Evolutionary conservation across 2,113 vertebrate species (phyloP).

Genomic region (Ochotona princeps): DNA sequence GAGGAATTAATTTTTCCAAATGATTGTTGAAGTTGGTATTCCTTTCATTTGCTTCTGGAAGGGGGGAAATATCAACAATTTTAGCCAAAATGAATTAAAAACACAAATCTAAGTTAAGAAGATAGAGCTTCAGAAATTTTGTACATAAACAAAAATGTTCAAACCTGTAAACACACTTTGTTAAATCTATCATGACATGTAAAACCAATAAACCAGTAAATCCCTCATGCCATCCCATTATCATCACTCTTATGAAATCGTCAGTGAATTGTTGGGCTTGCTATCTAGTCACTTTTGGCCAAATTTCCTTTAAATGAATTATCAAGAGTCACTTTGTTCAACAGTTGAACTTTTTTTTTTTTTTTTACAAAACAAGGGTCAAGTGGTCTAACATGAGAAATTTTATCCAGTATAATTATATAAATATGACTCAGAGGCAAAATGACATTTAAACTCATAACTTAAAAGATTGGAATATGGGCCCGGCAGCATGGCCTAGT

Average conservation of each 20-base stretch:
- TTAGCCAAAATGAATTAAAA: constrained; percentile 4
- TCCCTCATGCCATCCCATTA: not conserved
- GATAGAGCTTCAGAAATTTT: not conserved
- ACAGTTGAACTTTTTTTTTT: not conserved
- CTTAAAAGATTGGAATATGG: not conserved
- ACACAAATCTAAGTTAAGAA: not conserved
- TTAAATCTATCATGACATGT: not conserved
- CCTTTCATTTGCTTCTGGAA: not conserved
- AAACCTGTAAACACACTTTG: not conserved
- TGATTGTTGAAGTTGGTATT: not conserved
- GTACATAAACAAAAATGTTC: not conserved
- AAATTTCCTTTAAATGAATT: not conserved
- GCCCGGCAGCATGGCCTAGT: no score
- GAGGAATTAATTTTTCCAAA: not conserved
- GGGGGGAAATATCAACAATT: not conserved
- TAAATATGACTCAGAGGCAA: not conserved
- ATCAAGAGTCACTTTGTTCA: not conserved
- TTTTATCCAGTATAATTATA: not conserved
- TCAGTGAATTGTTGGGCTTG: not conserved
- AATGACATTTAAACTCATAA: not conserved
- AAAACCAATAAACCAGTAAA: not conserved
- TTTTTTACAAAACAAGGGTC: constrained; percentile 9
- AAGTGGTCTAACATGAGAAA: not conserved
- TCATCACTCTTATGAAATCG: not conserved
- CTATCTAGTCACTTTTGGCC: not conserved